These are phyloP conservation scores for Patella pellucida DNA, from an alignment of 2,888 invertebrate species.

Conservation along the genomic window DNA sequence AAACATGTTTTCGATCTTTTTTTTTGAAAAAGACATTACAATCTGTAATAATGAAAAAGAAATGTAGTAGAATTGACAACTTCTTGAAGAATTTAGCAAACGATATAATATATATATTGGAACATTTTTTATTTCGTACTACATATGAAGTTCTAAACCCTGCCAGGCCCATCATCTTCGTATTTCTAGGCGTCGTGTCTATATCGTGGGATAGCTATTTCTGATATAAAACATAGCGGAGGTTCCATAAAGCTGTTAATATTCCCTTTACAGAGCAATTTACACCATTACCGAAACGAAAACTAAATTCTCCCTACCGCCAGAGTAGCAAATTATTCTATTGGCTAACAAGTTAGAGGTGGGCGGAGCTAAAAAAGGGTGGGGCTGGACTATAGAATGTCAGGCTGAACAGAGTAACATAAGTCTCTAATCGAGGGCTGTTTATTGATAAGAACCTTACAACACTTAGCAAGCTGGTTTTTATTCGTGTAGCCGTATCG, in stretches of 20 bases:
- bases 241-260: no score
- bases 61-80: not conserved
- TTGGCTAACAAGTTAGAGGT: not conserved
- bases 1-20: no score
- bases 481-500: slow-evolving; percentile 3
- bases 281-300: no score
- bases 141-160: no score
- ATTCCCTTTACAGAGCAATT: no score
- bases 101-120: not conserved
- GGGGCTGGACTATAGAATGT: not conserved
- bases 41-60: no score
- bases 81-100: not conserved
- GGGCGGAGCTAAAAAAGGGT: not conserved
- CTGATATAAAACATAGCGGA: no score
- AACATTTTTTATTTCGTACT: not conserved
- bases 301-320: not conserved
- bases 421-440: not conserved
- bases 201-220: no score
- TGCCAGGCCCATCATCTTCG: no score
- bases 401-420: not conserved
- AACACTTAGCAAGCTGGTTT: slow-evolving; percentile 9
- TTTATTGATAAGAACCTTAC: slow-evolving; percentile 9
- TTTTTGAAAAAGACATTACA: no score
- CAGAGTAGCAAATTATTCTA: not conserved
- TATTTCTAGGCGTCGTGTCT: no score